Evolutionary conservation across 2,797 vertebrate species (phyloP).

Genomic region (Pristis pectinata): DNA sequence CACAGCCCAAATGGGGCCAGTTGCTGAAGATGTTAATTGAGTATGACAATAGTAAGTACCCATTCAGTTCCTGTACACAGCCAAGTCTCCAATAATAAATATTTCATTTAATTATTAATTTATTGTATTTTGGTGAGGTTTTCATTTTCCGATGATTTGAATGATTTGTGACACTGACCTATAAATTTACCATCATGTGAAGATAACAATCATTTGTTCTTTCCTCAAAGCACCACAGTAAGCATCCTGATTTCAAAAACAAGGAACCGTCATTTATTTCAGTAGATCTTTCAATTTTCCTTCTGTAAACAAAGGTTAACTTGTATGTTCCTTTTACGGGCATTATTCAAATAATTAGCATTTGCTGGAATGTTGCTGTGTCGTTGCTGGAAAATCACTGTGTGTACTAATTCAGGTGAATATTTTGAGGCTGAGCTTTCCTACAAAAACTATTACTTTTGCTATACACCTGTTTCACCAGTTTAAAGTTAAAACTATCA

Average conservation of each 20-base stretch:
- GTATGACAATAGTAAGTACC: conserved; percentile 86
- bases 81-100: conserved; percentile 67
- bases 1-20: conserved; percentile 76
- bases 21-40: conserved; percentile 75
- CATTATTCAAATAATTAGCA: neutral
- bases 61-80: conserved; percentile 61
- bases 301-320: neutral
- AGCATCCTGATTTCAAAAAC: neutral
- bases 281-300: neutral
- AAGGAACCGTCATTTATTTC: neutral
- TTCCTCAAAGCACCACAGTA: neutral
- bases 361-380: too few species aligned
- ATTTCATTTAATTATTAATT: conserved; percentile 80
- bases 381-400: neutral
- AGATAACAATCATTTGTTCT: conserved; percentile 1
- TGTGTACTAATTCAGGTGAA: neutral
- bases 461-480: neutral
- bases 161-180: conserved; percentile 26
- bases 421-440: neutral
- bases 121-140: conserved; percentile 27
- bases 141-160: conserved; percentile 25
- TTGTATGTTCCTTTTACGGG: neutral
- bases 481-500: neutral
- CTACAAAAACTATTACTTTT: neutral
- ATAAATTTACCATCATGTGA: conserved; percentile 22